Conservation (phyloP, 2,797 vertebrate genomes). For the Anisognathus igniventris region DNA sequence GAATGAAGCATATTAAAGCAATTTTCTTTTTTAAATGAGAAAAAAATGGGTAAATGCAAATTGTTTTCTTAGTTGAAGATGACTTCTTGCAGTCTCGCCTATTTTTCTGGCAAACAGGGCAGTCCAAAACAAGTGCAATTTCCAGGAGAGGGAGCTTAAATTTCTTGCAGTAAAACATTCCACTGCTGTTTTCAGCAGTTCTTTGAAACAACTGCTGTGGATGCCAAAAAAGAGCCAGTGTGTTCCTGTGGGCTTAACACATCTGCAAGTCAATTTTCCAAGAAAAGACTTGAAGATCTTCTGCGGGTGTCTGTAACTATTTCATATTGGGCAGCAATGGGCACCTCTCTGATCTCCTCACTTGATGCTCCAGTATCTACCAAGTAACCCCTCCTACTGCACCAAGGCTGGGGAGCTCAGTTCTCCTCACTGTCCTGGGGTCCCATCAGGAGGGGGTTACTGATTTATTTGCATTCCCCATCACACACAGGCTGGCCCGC, state of each 20-base stretch:
- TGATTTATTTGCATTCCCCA: not conserved
- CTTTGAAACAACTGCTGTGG: conserved; percentile 43
- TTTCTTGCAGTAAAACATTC: conserved; percentile 64
- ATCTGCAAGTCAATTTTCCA: conserved; percentile 32
- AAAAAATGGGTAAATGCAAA: not conserved
- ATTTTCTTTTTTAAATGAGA: not conserved
- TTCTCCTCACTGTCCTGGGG: not conserved
- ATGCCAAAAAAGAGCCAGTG: not conserved
- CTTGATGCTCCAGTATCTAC: not conserved
- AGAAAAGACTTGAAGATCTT: not conserved
- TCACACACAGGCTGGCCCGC: fast-evolving
- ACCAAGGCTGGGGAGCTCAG: not conserved
- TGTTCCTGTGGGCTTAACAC: conserved; percentile 14
- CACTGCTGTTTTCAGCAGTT: conserved; percentile 64
- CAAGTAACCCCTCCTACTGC: fast-evolving
- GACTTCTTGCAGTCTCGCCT: conserved; percentile 11
- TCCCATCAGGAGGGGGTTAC: not conserved
- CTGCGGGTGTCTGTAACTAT: not conserved
- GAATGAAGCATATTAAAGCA: not conserved
- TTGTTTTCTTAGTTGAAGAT: conserved; percentile 10
- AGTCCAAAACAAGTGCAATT: conserved; percentile 61
- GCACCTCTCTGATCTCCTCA: not conserved
- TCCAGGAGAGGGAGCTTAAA: conserved; percentile 58
- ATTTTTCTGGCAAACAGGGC: conserved; percentile 34
- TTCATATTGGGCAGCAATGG: not conserved